These are phyloP conservation scores for Eira barbara DNA, from an alignment of 2,113 vertebrate species.

Conservation along the genomic window DNA sequence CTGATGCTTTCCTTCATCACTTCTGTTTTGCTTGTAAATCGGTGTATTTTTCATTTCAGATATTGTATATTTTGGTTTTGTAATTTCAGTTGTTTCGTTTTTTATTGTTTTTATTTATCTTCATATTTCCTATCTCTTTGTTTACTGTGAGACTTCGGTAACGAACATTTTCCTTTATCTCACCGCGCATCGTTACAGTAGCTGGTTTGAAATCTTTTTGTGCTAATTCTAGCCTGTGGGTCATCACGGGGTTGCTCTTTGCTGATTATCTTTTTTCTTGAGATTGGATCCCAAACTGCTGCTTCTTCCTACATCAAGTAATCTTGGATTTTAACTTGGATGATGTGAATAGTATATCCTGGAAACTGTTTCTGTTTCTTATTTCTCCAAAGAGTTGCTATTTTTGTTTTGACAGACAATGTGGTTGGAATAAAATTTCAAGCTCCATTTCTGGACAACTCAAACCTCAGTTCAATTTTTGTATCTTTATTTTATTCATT, in stretches of 20 bases:
- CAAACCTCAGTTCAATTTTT: not conserved
- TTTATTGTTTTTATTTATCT: not conserved
- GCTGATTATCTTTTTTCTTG: not conserved
- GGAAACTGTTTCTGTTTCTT: not conserved
- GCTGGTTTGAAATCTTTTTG: not conserved
- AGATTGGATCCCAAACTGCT: not conserved
- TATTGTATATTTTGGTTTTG: not conserved
- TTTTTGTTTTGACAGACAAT: not conserved
- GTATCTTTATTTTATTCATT: not conserved
- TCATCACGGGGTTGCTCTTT: not conserved
- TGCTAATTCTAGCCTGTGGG: not conserved
- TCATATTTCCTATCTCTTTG: not conserved
- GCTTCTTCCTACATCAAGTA: not conserved
- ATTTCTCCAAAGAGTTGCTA: not conserved
- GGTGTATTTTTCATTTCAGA: not conserved
- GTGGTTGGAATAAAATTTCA: not conserved
- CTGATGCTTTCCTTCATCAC: not conserved
- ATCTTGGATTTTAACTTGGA: not conserved
- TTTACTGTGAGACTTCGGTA: not conserved
- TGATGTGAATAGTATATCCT: not conserved
- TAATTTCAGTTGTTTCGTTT: not conserved
- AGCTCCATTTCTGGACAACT: not conserved
- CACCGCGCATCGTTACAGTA: not conserved
- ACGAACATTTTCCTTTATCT: not conserved
- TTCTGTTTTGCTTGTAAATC: not conserved